Evolutionary conservation across 1,140 invertebrate species (phyloP).

Genomic region (Aphidius ervi): DNA sequence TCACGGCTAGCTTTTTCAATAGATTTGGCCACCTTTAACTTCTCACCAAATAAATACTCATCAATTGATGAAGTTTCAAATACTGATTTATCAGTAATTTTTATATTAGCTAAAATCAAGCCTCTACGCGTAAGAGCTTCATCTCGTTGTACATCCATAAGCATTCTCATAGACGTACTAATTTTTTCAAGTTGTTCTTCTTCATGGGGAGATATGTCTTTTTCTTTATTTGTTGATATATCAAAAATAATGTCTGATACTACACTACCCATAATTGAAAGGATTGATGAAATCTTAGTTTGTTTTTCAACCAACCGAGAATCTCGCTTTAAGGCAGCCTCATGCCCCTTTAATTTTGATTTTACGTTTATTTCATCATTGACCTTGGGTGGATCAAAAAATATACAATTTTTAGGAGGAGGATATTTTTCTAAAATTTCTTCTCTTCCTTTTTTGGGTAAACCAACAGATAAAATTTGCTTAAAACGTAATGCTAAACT

Average conservation of each 20-base stretch:
- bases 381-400: conserved; percentile 23
- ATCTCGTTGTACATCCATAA: conserved; percentile 28
- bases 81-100: conserved; percentile 13
- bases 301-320: conserved; percentile 19
- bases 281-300: conserved; percentile 12
- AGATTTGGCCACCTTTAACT: conserved; percentile 18
- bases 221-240: background rate
- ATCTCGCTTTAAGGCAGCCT: conserved; percentile 10
- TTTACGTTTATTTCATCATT: conserved; percentile 14
- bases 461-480: conserved; percentile 21
- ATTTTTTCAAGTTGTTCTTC: conserved; percentile 18
- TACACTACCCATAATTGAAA: conserved; percentile 1
- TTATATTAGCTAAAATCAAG: conserved; percentile 25
- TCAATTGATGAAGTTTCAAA: conserved; percentile 18
- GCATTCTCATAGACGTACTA: conserved; percentile 18
- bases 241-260: background rate
- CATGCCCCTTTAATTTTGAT: background rate
- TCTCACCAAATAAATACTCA: conserved; percentile 23
- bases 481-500: conserved; percentile 11
- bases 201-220: background rate
- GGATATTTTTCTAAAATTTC: conserved; percentile 18
- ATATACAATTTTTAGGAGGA: conserved; percentile 21
- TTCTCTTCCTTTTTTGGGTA: conserved; percentile 16
- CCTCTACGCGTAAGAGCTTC: conserved; percentile 25
- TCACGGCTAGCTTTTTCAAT: conserved; percentile 16